Percentiles rank a stretch among this genome's conserved stretches.
Conservation (phyloP, 2,888 invertebrate species). For the Drosophila koepferae region DNA sequence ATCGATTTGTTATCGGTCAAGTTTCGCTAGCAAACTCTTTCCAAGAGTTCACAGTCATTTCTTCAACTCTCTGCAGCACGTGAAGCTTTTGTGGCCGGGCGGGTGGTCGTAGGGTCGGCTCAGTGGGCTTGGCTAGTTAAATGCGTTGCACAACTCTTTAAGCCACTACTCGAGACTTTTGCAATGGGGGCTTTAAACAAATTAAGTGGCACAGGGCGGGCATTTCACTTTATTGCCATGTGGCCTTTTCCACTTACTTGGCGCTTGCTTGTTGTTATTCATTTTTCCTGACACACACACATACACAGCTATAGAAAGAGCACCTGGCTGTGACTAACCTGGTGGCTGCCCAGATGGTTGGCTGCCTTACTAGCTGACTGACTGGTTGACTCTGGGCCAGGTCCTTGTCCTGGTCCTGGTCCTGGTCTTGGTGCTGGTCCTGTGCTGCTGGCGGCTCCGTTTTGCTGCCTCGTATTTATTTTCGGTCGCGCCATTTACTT, state of each 20-base stretch:
- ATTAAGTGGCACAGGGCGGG: constrained; percentile 74
- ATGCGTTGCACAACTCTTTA: constrained; percentile 39
- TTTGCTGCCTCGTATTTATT: constrained; percentile 59
- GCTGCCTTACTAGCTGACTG: constrained; percentile 49
- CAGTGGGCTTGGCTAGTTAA: not conserved
- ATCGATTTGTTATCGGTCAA: constrained; percentile 37
- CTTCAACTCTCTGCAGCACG: constrained; percentile 4
- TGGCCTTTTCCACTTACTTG: constrained; percentile 41
- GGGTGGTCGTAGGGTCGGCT: not conserved
- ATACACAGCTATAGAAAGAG: constrained; percentile 7
- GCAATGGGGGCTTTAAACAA: constrained; percentile 64
- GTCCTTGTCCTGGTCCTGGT: constrained; percentile 11
- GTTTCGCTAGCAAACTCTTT: constrained; percentile 9
- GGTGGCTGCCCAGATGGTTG: constrained; percentile 54
- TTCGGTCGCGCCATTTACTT: constrained; percentile 70
- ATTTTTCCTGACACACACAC: constrained; percentile 50
- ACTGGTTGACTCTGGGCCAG: constrained; percentile 35
- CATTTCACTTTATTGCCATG: constrained; percentile 66
- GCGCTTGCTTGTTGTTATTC: constrained; percentile 62
- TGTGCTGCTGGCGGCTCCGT: constrained; percentile 33
- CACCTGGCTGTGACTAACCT: constrained; percentile 42
- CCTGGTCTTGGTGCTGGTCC: not conserved
- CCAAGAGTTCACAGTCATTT: constrained; percentile 23
- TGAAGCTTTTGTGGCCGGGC: not conserved
- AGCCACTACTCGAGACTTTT: constrained; percentile 56